Percentiles rank a stretch among this genome's conserved stretches.
These are phyloP conservation scores for Portunus trituberculatus DNA, from an alignment of 1,140 invertebrate genomes.

Conservation along the genomic window DNA sequence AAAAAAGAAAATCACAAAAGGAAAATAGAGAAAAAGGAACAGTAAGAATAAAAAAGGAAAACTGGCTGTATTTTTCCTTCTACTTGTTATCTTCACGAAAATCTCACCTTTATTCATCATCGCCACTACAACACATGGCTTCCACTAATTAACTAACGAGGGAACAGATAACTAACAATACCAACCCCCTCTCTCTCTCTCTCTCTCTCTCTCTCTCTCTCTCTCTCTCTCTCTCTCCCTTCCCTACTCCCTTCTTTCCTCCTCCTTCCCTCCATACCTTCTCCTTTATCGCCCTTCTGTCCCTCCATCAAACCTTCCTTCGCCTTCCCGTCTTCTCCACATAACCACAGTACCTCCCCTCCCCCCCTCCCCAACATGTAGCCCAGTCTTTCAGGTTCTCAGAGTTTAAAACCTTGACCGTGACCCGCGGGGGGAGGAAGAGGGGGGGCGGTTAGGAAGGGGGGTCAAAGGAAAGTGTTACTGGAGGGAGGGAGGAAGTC, in stretches of 20 bases:
- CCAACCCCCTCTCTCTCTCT: not conserved
- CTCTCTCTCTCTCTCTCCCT: not conserved
- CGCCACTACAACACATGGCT: not conserved
- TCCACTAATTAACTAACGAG: not conserved
- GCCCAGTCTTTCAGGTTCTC: not conserved
- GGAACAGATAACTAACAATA: not conserved
- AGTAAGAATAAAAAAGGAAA: no score
- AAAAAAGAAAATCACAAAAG: not conserved
- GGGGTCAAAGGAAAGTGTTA: conserved; percentile 8
- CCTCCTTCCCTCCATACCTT: not conserved
- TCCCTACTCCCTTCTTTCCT: not conserved
- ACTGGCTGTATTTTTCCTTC: no score
- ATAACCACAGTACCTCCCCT: not conserved
- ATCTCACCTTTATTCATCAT: not conserved
- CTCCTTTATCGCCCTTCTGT: not conserved
- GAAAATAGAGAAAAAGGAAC: not conserved
- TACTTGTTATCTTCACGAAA: not conserved
- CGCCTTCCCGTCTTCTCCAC: no score
- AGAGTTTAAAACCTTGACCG: conserved; percentile 23
- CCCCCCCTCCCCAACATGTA: not conserved
- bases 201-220: not conserved
- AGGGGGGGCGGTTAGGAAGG: not conserved
- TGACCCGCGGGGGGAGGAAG: not conserved
- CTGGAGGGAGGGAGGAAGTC: not conserved
- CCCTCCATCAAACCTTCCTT: not conserved